Evolutionary conservation across 2,797 vertebrate genomes (phyloP).

Genomic region (Calcarius lapponicus): DNA sequence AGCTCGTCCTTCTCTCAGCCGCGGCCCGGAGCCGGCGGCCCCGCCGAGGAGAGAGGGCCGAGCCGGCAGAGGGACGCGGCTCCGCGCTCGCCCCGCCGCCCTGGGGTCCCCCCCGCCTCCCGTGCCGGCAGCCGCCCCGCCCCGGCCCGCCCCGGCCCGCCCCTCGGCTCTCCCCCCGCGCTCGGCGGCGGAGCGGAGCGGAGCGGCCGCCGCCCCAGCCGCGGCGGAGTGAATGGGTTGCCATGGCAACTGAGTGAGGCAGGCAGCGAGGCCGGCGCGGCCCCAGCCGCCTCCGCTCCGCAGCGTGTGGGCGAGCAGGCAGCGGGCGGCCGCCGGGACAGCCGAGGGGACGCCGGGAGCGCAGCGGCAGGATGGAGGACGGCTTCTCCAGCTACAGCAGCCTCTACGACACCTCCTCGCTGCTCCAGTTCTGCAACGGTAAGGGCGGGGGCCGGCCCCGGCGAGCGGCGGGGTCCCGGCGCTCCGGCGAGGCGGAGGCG

Average conservation of each 20-base stretch:
- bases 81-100: not conserved
- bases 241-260: conserved; percentile 54
- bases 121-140: not conserved
- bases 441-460: not conserved
- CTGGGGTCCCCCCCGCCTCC: too few species aligned
- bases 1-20: not conserved
- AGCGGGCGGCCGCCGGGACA: conserved; percentile 61
- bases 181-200: not conserved
- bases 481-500: conserved; percentile 18
- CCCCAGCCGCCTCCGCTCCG: conserved; percentile 69
- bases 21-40: not conserved
- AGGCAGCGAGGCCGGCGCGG: conserved; percentile 72
- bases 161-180: not conserved
- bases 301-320: conserved; percentile 43
- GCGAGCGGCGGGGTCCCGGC: not conserved
- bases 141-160: not conserved
- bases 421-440: conserved; percentile 98
- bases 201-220: conserved; percentile 28
- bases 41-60: not conserved
- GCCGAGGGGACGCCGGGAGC: conserved; percentile 63
- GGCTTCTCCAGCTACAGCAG: conserved; percentile 95
- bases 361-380: conserved; percentile 92
- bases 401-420: conserved; percentile 96
- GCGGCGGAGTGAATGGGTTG: conserved; percentile 32
- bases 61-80: not conserved